Evolutionary conservation across 2,888 invertebrate genomes (phyloP), one percentile per base, ranked within the genome.

Genomic region (Latheticus oryzae): DNA sequence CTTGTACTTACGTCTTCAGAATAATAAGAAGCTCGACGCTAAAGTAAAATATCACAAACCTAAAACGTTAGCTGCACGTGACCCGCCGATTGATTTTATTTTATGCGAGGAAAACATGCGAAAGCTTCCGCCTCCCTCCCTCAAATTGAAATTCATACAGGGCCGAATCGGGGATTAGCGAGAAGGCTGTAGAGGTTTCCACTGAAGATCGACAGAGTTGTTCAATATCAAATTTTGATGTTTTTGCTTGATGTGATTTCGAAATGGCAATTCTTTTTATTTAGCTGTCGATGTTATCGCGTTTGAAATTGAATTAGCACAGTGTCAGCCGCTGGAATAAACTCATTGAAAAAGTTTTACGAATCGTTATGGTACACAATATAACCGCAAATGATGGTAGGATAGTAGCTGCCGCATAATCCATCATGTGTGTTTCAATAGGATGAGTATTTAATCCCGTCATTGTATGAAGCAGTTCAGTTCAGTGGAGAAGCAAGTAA

Each of bases 11-110:
- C 75, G 72, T 71, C 70, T 67, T 66, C 71, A 70, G 78, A 77
- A 78, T 78, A 77, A 76, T 76, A 78, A 78, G 73, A 70, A 68
- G 68, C 69, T 61, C 60, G 60, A 50, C 59, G 59, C 54, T 65
- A 76, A 77, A 78, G 77, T 78, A 78, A 78, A 78, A 78, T 78
- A 78, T 78, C 78, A 78, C 76, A 78, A 77, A 78, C 77, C 77
- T 74, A 78, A 78, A 78, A 77, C 77, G 78, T 77, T 77, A 76
- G 76, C 64, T 71, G 78, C 77, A 77, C 78, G 78, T 78, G 78
- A 78, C 78, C 75, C 68, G 74, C 68, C 78, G 77, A 78, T 78
- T 78, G 78, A 78, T 78, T 78, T 78, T 77, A 76, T 77, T 78
- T 77, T 76, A 76, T 75, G 73, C 73, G 70, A 73, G 67, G 67